These are phyloP conservation scores for Pterocles burchelli DNA, from an alignment of 2,113 vertebrate genomes.

Conservation along the genomic window DNA sequence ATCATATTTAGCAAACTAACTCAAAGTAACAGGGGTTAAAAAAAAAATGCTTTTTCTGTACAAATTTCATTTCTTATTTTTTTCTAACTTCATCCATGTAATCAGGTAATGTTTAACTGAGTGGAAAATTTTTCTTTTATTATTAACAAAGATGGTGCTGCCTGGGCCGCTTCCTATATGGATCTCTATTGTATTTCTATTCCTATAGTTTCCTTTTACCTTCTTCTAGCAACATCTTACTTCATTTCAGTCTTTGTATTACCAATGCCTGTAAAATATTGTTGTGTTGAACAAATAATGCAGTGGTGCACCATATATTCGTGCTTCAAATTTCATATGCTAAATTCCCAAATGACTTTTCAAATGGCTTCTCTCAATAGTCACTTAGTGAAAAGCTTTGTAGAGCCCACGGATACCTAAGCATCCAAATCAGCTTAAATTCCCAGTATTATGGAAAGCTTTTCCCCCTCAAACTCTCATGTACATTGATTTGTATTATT, in stretches of 20 bases:
- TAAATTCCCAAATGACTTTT: background rate
- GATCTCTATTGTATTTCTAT: background rate
- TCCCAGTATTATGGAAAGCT: background rate
- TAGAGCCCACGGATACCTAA: background rate
- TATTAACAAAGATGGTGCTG: background rate
- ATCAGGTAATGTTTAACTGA: background rate
- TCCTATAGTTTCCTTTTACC: background rate
- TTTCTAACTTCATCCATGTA: background rate
- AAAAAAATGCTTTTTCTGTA: background rate
- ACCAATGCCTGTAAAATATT: background rate
- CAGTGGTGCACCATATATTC: background rate
- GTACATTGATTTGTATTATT: background rate
- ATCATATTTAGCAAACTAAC: background rate
- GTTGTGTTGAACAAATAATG: background rate
- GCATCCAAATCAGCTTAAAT: background rate
- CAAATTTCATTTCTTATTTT: background rate
- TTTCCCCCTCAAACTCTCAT: background rate
- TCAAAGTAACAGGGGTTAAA: background rate
- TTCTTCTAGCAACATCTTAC: background rate
- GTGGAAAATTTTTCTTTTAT: background rate
- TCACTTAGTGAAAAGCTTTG: background rate
- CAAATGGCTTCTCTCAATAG: background rate
- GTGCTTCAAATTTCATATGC: background rate
- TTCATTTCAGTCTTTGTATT: background rate
- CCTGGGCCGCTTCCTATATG: fast-evolving